Evolutionary conservation across 2,888 invertebrate species (phyloP).

Genomic region (Caenorhabditis becei): DNA sequence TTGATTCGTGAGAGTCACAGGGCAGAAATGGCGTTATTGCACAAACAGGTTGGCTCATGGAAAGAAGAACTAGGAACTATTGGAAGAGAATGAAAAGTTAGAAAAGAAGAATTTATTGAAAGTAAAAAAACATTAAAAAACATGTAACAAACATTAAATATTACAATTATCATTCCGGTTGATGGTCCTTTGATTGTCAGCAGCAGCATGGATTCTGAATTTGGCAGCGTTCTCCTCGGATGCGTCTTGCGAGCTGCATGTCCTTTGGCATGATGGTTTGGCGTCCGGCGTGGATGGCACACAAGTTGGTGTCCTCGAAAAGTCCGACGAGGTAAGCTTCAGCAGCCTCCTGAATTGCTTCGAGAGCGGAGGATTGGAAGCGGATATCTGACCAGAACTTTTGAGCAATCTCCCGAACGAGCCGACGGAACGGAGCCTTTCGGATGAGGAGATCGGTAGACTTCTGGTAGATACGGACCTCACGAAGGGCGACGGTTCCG

Average conservation of each 20-base stretch:
- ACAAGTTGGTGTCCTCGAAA: slow-evolving; percentile 97
- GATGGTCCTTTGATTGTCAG: too few species aligned
- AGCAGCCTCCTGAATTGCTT: slow-evolving; percentile 89
- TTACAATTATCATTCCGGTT: too few species aligned
- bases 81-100: too few species aligned
- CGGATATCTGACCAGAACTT: slow-evolving; percentile 84
- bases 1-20: slow-evolving; percentile 29
- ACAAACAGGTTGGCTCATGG: too few species aligned
- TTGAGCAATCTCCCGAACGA: slow-evolving; percentile 84
- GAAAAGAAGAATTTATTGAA: too few species aligned
- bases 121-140: too few species aligned
- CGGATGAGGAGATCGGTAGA: slow-evolving; percentile 88
- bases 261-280: slow-evolving; percentile 99
- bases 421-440: slow-evolving; percentile 87
- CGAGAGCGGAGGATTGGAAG: slow-evolving; percentile 96
- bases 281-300: slow-evolving; percentile 97
- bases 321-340: slow-evolving; percentile 94
- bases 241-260: too few species aligned
- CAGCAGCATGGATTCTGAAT: not conserved
- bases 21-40: too few species aligned
- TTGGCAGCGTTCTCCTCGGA: slow-evolving; percentile 85
- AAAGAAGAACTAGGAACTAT: too few species aligned
- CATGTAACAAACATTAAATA: too few species aligned
- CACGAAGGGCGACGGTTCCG: too few species aligned
- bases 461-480: slow-evolving; percentile 96